These are phyloP conservation scores for Argya squamiceps DNA, from an alignment of 2,797 vertebrate genomes.

Conservation along the genomic window DNA sequence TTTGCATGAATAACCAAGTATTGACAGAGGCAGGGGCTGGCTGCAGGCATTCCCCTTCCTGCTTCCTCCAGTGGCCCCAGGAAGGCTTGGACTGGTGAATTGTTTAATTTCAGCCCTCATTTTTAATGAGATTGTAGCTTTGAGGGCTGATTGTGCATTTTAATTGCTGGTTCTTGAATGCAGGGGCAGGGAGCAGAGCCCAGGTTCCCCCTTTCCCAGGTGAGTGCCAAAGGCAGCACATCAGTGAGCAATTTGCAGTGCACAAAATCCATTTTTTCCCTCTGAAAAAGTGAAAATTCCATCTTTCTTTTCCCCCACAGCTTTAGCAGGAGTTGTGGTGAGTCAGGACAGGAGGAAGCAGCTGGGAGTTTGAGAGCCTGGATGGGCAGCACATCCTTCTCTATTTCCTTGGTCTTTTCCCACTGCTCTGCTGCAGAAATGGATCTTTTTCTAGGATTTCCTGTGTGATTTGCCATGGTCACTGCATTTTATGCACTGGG, in stretches of 20 bases:
- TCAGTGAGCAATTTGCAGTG: not conserved
- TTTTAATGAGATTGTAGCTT: not conserved
- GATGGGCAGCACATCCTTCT: accelerated
- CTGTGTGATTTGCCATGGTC: accelerated
- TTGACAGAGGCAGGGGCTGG: not conserved
- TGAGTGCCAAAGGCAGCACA: not conserved
- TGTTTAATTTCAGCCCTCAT: not conserved
- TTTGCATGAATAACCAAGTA: not conserved
- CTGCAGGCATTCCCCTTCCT: not conserved
- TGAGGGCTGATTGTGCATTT: not conserved
- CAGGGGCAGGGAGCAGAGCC: not conserved
- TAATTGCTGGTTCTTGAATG: not conserved
- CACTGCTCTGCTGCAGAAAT: not conserved
- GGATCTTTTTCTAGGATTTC: not conserved
- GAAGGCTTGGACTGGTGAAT: not conserved
- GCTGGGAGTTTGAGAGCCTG: not conserved
- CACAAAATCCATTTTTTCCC: not conserved
- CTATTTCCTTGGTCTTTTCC: not conserved
- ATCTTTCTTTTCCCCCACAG: not conserved
- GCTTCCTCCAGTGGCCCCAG: not conserved
- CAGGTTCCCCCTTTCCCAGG: not conserved
- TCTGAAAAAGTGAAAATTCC: not conserved
- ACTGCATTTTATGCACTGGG: not conserved
- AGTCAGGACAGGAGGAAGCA: not conserved
- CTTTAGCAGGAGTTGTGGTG: not conserved